Percentiles rank a stretch among this genome's conserved stretches.
phyloP scores from a whole-genome alignment of 2,797 vertebrate genomes.

The Manis pentadactyla region DNA sequence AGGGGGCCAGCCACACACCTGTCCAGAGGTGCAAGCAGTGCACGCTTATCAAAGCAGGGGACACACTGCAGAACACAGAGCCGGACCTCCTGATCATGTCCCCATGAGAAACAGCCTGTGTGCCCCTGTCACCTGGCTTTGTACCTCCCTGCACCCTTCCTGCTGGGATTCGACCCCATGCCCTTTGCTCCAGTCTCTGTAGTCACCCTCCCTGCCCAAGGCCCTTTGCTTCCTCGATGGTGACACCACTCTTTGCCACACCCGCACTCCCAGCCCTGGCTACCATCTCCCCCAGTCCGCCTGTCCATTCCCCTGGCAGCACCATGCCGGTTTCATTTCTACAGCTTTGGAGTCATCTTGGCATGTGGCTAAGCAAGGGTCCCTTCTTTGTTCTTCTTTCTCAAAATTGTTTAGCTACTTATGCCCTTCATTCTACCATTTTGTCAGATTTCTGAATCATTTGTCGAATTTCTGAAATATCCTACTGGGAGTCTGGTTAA shows the following conservation, averaged over 20 bases:
- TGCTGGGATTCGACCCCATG: neutral
- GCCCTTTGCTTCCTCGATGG: rapidly evolving
- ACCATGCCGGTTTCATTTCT: neutral
- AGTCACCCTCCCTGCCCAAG: neutral
- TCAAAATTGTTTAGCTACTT: neutral
- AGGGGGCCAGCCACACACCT: neutral
- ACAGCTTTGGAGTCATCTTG: neutral
- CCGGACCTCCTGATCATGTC: neutral
- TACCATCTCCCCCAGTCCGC: no score
- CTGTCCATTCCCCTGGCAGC: no score
- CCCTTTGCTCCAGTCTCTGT: neutral
- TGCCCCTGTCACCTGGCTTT: neutral
- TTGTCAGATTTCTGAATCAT: neutral
- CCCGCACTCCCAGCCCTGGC: rapidly evolving
- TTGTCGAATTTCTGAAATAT: conserved; percentile 40
- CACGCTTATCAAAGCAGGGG: neutral
- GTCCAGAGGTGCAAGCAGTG: neutral
- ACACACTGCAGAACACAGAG: neutral
- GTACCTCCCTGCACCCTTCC: neutral
- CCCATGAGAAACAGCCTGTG: neutral
- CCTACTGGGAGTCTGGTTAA: neutral
- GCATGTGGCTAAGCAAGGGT: rapidly evolving
- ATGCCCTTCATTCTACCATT: neutral
- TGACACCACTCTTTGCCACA: rapidly evolving
- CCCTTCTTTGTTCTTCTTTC: neutral